These are phyloP conservation scores for Heliconius nattereri DNA, from an alignment of 1,140 invertebrate genomes.

Conservation along the genomic window DNA sequence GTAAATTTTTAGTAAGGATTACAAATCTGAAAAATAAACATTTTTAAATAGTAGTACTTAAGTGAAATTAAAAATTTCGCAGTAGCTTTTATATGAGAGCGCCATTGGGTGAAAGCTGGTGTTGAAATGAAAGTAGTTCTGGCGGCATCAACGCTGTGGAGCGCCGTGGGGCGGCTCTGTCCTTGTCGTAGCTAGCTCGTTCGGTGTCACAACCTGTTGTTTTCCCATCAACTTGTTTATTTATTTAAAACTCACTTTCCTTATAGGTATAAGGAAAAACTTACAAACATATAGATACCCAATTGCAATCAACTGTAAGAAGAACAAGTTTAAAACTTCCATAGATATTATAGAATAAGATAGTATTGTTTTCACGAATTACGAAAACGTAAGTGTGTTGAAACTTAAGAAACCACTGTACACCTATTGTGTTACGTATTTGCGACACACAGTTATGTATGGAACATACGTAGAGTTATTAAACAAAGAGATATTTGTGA, in stretches of 20 bases:
- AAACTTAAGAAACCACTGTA: slow-evolving; percentile 45
- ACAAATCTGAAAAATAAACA: slow-evolving; percentile 13
- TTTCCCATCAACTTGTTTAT: slow-evolving; percentile 62
- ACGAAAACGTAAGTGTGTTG: slow-evolving; percentile 50
- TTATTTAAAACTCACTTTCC: slow-evolving; percentile 28
- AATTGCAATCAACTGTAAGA: not conserved
- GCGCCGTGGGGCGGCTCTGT: slow-evolving; percentile 42
- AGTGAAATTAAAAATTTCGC: slow-evolving; percentile 51
- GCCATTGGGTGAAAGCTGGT: slow-evolving; percentile 69
- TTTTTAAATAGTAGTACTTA: not conserved
- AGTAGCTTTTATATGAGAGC: slow-evolving; percentile 68
- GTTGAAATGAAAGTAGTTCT: slow-evolving; percentile 78
- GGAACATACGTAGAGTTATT: slow-evolving; percentile 37
- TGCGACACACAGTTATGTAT: slow-evolving; percentile 47
- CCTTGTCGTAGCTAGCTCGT: slow-evolving; percentile 34
- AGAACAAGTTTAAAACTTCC: not conserved
- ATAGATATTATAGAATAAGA: slow-evolving; percentile 24
- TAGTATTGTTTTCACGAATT: slow-evolving; percentile 47
- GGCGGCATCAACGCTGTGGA: slow-evolving; percentile 58
- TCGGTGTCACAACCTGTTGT: slow-evolving; percentile 59
- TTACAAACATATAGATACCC: not conserved
- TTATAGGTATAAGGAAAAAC: not conserved
- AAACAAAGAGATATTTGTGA: slow-evolving; percentile 21
- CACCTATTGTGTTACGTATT: slow-evolving; percentile 51
- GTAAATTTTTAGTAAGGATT: slow-evolving; percentile 7